A percentile compares a stretch with the other conserved stretches of the same genome.
Conservation (phyloP, 2,797 vertebrate species). For the Sebastes itinus region DNA sequence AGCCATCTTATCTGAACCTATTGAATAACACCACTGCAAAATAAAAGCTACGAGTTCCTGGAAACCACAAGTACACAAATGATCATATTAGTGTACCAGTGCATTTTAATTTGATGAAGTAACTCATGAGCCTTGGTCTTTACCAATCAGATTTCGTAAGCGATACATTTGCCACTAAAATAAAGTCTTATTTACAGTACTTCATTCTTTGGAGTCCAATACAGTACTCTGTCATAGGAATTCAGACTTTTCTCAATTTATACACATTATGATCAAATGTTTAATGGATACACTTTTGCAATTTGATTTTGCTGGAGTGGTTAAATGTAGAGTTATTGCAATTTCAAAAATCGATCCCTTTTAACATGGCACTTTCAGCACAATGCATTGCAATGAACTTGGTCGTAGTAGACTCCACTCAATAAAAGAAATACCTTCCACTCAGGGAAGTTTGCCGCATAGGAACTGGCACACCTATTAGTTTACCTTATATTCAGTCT, state of each 20-base stretch:
- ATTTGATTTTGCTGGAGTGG: conserved; percentile 26
- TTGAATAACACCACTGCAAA: not conserved
- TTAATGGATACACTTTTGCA: conserved; percentile 23
- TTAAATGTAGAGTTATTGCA: conserved; percentile 47
- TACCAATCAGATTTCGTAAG: not conserved
- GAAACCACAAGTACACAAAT: not conserved
- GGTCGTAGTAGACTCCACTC: conserved; percentile 4
- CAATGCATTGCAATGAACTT: conserved; percentile 33
- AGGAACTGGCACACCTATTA: not conserved
- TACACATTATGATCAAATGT: conserved; percentile 20
- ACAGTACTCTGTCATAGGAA: not conserved
- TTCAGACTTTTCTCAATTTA: conserved; percentile 2
- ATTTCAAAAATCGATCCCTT: conserved; percentile 44
- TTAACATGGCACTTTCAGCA: conserved; percentile 28
- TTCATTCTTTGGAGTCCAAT: not conserved
- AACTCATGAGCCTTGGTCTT: not conserved
- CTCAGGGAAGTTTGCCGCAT: not conserved
- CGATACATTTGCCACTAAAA: not conserved
- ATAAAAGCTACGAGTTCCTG: not conserved
- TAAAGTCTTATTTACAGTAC: not conserved
- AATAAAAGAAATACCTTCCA: not conserved
- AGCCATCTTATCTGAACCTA: not conserved
- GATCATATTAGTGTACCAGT: not conserved
- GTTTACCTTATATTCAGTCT: not conserved
- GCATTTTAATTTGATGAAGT: not conserved